Base-by-base conservation (phyloP, 2,797 vertebrate species). In the Mallotus villosus region DNA sequence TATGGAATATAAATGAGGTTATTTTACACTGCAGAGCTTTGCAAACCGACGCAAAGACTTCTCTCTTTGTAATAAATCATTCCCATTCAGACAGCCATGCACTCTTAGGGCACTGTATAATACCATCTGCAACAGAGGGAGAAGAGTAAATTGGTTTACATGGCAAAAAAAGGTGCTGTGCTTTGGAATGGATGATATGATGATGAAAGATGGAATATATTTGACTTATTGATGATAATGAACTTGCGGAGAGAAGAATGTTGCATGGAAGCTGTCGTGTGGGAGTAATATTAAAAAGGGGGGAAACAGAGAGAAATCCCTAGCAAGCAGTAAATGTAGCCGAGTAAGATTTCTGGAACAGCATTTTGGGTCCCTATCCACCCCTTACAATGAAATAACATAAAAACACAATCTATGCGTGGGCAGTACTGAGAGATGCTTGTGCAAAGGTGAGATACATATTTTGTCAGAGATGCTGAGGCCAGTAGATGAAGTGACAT, bases 1-100 rank as follows among this genome's bases (percentile, higher is more conserved):
- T 94, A 94, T 93, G 92, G 94, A 95, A 94, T 95, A 94, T 94
- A 94, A 93, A 95, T 94, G 88, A 94, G 93, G 89, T 94, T 93
- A 93, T 94, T 93, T 94, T 94, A 92, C 90, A 93, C 90, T 87
- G 91, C 92, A 90, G 92, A 93, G 92, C 91, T 90, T 90, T 87
- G 91, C 91, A 92, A 93, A 93, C 89, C 89, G 78, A 93, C 78
- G 86, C 91, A 89, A 91, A 89, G 89, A 92, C 89, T 93, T 90
- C 90, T 92, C 86, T 90, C 91, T 93, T 92, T 90, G 93, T 93
- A 94, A 95, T 95, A 95, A 95, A 95, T 95, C 94, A 94, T 93
- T 93, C 89, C 89, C 80, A 90, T 93, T 93, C 89, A 90, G 92
- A 94, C 92, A 93, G 91, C 88, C 86, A 86, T 79, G 89, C 91